Base-by-base conservation (phyloP, 2,113 vertebrate species). In the Naja naja region DNA sequence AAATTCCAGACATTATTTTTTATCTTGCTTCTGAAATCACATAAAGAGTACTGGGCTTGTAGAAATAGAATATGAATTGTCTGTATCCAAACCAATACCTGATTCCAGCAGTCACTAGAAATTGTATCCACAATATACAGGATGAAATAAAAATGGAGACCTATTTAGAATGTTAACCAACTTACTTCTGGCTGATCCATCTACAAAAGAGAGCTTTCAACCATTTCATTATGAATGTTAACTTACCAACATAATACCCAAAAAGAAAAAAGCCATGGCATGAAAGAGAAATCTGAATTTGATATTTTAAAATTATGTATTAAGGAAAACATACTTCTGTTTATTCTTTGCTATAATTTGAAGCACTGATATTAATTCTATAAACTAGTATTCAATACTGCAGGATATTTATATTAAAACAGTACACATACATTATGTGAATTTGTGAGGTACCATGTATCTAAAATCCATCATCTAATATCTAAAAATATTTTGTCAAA, bases 211-310 rank as follows among this genome's bases (percentile, higher is more conserved):
- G 91, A 95, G 94, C 95, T 89, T 94, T 0, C 0, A 93, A 94
- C 93, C 94, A 60, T 93, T 92, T 47, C 92, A 95, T 95, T 85
- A 96, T 69, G 90, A 22, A 54, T 56, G 91, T 81, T 94, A 94
- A 91, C 56, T 89, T 94, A 93, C 91, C 94, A 95, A 93, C 52
- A 20, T 49, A 60, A 53, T 2, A 85, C 6, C 7, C 43, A 90
- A 12, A 54, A 23, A 53, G 56, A 92, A 30, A 87, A 25, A 18
- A 85, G 12, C 18, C 3, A 56, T 22, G 49, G 14, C 16, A 30
- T 34, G 9, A 49, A 10, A 85, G 39, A 52, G 47, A 58, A 95
- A 16, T 86, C 90, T 89, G 12, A 90, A 53, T 85, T 81, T 89
- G 52, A 56, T 49, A 88, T 88, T 92, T 34, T 39, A 89, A 92